phyloP scores from a whole-genome alignment of 2,113 vertebrate genomes.

The Takifugu bimaculatus region DNA sequence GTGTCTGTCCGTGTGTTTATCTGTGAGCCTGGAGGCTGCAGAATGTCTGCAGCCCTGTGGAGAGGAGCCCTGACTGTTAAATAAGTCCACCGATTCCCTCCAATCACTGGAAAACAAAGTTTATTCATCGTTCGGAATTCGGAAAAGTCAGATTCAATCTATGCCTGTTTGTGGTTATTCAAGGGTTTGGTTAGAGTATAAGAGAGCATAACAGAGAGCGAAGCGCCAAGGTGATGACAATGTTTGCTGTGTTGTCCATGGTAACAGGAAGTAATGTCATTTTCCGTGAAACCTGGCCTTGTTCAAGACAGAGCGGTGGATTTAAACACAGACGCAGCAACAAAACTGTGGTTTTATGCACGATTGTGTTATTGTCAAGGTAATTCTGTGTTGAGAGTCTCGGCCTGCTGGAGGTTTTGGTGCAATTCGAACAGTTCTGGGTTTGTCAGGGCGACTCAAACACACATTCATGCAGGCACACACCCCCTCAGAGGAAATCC shows the following conservation, averaged over 20 bases:
- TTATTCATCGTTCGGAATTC: no score
- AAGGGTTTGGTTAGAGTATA: conserved; percentile 1
- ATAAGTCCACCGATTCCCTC: no score
- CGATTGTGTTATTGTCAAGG: no score
- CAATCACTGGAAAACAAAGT: no score
- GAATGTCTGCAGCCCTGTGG: conserved; percentile 20
- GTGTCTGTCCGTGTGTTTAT: conserved; percentile 13
- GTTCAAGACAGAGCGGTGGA: no score
- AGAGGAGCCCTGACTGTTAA: no score
- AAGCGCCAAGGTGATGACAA: conserved; percentile 7
- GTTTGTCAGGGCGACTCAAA: conserved; percentile 9
- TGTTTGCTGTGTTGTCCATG: conserved; percentile 45
- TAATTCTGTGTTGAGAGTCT: no score
- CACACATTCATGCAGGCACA: neutral
- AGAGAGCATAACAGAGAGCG: neutral
- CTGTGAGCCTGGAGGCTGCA: conserved; percentile 3
- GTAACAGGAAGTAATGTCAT: conserved; percentile 26
- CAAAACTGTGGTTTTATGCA: no score
- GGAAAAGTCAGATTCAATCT: no score
- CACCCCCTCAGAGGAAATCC: conserved; percentile 1
- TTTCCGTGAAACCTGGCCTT: no score
- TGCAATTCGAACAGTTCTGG: conserved; percentile 2
- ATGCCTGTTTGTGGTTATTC: neutral
- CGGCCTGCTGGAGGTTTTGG: no score
- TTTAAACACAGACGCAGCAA: no score